Evolutionary conservation across 2,797 vertebrate species (phyloP).

Genomic region (Emydoidea blandingii): DNA sequence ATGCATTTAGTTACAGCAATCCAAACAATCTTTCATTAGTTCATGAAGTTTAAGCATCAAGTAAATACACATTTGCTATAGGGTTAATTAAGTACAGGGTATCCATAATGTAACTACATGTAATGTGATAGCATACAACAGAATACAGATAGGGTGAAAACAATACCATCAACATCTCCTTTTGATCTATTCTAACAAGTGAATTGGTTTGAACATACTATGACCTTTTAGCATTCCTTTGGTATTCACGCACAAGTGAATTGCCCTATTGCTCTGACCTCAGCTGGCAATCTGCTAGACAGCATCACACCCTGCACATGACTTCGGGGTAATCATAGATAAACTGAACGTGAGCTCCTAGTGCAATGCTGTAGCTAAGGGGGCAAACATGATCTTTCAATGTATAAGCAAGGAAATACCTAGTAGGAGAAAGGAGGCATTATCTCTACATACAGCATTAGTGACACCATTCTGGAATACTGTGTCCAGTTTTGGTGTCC

Average conservation of each 20-base stretch:
- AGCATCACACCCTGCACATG: neutral
- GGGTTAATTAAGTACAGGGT: neutral
- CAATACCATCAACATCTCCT: neutral
- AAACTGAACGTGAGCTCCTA: neutral
- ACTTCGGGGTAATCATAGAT: neutral
- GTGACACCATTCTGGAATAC: neutral
- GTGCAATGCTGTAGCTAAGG: neutral
- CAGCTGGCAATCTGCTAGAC: neutral
- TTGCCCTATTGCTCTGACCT: neutral
- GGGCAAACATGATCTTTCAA: neutral
- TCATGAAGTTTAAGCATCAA: neutral
- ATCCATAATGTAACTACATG: neutral
- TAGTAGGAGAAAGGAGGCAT: neutral
- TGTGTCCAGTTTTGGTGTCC: neutral
- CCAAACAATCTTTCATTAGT: neutral
- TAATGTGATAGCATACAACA: neutral
- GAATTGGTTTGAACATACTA: neutral
- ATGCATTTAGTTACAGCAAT: neutral
- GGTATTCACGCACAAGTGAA: neutral
- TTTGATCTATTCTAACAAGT: neutral
- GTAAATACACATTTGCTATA: neutral
- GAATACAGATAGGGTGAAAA: neutral
- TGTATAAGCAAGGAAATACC: neutral
- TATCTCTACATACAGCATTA: neutral
- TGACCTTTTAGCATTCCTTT: neutral